phyloP scores from a whole-genome alignment of 2,797 vertebrate genomes.

The Dendrocincla tyrannina region DNA sequence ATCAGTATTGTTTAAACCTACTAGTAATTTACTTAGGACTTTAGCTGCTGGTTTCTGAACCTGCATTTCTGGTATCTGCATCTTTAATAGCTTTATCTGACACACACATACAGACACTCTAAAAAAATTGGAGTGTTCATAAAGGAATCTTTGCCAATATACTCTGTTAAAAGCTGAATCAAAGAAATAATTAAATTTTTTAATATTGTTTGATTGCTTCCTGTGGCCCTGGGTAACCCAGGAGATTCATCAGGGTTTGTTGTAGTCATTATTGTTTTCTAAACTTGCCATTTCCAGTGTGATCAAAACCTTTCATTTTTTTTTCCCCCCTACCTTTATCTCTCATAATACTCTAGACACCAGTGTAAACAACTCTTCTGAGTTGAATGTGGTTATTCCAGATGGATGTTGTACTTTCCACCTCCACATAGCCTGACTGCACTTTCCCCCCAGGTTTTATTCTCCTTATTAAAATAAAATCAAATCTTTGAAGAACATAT shows the following conservation, averaged over 20 bases:
- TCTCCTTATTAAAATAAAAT: slow-evolving; percentile 10
- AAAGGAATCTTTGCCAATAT: background rate
- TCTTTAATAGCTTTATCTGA: background rate
- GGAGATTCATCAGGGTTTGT: background rate
- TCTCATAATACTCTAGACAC: background rate
- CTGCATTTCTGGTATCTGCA: background rate
- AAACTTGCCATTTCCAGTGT: background rate
- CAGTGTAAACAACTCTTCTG: background rate
- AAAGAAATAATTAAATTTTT: background rate
- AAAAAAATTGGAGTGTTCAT: background rate
- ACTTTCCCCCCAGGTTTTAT: background rate
- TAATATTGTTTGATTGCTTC: background rate
- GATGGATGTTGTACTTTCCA: background rate
- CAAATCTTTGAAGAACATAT: background rate
- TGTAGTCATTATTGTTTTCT: background rate
- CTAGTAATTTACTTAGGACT: background rate
- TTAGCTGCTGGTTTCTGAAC: background rate
- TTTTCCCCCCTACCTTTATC: background rate
- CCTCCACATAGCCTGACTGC: background rate
- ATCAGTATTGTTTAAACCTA: background rate
- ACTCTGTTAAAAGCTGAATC: background rate
- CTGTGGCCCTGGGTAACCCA: background rate
- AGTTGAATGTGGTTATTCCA: background rate
- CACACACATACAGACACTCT: background rate
- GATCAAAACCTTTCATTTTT: background rate